Evolutionary conservation across 2,113 vertebrate genomes (phyloP).

Genomic region (Chaenogobius annularis): DNA sequence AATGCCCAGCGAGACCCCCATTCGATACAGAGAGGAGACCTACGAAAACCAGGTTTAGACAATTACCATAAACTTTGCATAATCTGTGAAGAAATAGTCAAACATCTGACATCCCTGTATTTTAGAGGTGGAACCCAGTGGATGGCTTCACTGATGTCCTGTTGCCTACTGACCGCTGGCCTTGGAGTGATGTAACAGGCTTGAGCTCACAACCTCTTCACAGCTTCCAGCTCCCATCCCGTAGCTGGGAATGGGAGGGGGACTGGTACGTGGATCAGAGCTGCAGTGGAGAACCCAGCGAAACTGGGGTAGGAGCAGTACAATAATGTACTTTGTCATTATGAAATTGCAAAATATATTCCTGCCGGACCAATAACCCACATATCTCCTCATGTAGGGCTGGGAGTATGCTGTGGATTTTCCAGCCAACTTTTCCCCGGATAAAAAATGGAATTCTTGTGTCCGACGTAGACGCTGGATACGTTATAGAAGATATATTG

Average conservation of each 20-base stretch:
- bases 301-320: conserved; percentile 88
- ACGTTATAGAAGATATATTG: conserved; percentile 91
- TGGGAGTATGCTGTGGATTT: conserved; percentile 97
- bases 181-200: conserved; percentile 93
- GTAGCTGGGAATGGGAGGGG: conserved; percentile 97
- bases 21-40: conserved; percentile 90
- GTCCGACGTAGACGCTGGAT: conserved; percentile 94
- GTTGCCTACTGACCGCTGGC: conserved; percentile 96
- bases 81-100: background rate
- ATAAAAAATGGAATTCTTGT: conserved; percentile 96
- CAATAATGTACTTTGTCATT: background rate
- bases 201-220: conserved; percentile 86
- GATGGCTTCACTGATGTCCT: conserved; percentile 92
- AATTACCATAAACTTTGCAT: background rate
- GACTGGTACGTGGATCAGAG: conserved; percentile 98
- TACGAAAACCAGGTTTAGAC: conserved; percentile 94
- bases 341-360: background rate
- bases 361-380: background rate
- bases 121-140: conserved; percentile 96
- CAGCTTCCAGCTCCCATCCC: conserved; percentile 87
- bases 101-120: background rate
- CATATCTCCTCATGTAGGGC: conserved; percentile 72
- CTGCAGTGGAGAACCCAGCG: conserved; percentile 92
- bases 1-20: conserved; percentile 83
- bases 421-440: conserved; percentile 89